phyloP scores from a whole-genome alignment of 2,113 vertebrate species.

The Formicarius rufipectus region DNA sequence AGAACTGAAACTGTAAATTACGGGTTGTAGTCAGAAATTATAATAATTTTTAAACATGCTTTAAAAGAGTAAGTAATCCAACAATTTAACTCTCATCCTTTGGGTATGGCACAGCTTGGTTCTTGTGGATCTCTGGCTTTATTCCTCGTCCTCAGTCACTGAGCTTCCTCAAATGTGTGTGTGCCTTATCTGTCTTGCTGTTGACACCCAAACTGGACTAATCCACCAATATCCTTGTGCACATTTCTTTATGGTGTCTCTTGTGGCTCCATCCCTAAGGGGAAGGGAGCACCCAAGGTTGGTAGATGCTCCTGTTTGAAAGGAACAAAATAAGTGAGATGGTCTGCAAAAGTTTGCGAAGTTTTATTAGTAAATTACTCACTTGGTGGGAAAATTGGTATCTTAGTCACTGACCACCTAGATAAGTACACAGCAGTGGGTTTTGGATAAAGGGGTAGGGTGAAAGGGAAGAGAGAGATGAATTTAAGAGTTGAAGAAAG shows the following conservation, averaged over 20 bases:
- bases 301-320: neutral
- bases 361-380: neutral
- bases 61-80: neutral
- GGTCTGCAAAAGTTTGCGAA: neutral
- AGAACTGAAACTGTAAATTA: neutral
- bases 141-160: neutral
- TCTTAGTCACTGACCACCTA: neutral
- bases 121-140: neutral
- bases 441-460: neutral
- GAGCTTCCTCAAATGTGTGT: rapidly evolving
- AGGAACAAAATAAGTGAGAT: neutral
- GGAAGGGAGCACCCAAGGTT: neutral
- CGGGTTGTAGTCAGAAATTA: neutral
- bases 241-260: neutral
- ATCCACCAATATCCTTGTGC: neutral
- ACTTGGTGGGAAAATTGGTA: neutral
- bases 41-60: neutral
- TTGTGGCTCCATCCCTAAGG: neutral
- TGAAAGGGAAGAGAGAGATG: neutral
- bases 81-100: neutral
- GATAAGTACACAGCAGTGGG: too few species aligned
- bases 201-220: neutral
- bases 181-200: neutral
- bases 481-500: neutral
- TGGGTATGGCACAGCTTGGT: neutral